Conservation (phyloP, 2,888 invertebrate species). For the Seladonia tumulorum region DNA sequence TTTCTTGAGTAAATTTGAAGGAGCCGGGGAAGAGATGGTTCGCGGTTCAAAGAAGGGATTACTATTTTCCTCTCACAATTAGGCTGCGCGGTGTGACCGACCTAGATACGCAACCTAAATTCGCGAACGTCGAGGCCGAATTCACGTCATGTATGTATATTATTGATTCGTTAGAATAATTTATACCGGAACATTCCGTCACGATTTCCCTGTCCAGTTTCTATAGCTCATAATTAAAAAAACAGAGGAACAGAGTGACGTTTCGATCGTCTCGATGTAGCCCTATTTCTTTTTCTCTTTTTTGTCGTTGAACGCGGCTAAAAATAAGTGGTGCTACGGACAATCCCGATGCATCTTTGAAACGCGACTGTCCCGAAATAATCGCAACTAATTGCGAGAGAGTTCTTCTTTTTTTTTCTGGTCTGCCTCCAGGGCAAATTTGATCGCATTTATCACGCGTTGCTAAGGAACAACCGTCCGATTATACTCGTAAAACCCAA, state of each 20-base stretch:
- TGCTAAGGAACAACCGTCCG: constrained; percentile 40
- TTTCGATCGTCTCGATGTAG: neutral
- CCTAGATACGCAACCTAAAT: neutral
- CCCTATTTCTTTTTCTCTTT: neutral
- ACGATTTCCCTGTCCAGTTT: neutral
- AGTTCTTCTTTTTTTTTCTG: neutral
- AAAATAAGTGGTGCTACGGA: neutral
- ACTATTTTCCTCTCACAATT: neutral
- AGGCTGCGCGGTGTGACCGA: neutral
- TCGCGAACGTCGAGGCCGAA: neutral
- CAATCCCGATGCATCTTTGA: neutral
- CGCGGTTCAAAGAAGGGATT: constrained; percentile 13
- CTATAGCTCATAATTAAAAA: neutral
- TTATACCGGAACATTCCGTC: neutral
- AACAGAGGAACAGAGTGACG: neutral
- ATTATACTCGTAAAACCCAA: constrained; percentile 40
- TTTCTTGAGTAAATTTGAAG: constrained; percentile 21
- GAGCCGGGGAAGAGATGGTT: constrained; percentile 4
- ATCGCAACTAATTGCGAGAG: neutral
- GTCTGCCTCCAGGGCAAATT: constrained; percentile 14
- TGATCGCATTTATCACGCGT: constrained; percentile 29
- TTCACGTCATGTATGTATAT: neutral
- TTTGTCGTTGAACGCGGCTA: neutral
- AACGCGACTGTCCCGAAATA: neutral
- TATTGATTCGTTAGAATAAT: neutral